These are phyloP conservation scores for Cervus canadensis DNA, from an alignment of 2,113 vertebrate genomes.

Conservation along the genomic window DNA sequence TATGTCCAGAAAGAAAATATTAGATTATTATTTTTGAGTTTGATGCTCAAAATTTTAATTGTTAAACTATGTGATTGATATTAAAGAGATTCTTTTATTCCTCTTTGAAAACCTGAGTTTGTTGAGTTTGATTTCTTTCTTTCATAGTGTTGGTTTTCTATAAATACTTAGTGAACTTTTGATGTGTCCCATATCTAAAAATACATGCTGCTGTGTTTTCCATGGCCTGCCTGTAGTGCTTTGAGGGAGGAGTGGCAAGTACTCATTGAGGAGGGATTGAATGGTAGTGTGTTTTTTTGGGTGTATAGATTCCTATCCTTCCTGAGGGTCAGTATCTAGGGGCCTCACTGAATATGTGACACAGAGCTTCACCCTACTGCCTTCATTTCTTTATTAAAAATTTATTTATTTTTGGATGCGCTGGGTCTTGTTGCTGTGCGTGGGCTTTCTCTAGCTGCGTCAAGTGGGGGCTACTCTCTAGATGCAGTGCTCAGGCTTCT, in stretches of 20 bases:
- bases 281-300: not conserved
- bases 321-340: not conserved
- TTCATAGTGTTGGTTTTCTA: not conserved
- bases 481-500: not conserved
- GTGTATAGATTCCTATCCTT: not conserved
- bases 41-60: not conserved
- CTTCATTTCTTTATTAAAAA: not conserved
- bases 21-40: not conserved
- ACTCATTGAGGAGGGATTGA: not conserved
- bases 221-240: not conserved
- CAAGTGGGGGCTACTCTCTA: not conserved
- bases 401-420: not conserved
- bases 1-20: not conserved
- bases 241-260: not conserved
- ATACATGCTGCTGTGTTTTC: not conserved
- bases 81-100: not conserved
- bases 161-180: not conserved
- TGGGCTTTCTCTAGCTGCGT: not conserved
- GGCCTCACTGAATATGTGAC: rapidly evolving
- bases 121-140: not conserved
- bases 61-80: not conserved
- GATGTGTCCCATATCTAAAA: not conserved
- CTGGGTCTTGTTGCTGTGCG: not conserved
- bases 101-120: not conserved
- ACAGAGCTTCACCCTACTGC: not conserved